Evolutionary conservation across 2,113 vertebrate genomes (phyloP).

Genomic region (Myxocyprinus asiaticus): DNA sequence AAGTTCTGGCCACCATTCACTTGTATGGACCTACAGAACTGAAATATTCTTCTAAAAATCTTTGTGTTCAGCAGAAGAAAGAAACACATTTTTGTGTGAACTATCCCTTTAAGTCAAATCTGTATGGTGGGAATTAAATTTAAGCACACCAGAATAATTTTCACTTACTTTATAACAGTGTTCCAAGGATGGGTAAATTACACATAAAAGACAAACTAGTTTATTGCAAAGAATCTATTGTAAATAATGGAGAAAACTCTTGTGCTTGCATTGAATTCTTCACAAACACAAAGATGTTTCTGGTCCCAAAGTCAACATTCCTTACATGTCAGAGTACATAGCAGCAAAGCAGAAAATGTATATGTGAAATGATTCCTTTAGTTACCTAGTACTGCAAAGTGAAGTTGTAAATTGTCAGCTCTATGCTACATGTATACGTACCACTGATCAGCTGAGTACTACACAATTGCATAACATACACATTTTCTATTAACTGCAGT

Average conservation of each 20-base stretch:
- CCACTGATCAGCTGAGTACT: neutral
- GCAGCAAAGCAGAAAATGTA: neutral
- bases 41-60: too few relatives aligned
- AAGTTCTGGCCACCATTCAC: too few relatives aligned
- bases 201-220: neutral
- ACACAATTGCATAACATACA: slow-evolving; percentile 1
- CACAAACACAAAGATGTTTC: slow-evolving; percentile 21
- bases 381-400: neutral
- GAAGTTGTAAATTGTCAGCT: neutral
- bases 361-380: neutral
- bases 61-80: too few relatives aligned
- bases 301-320: slow-evolving; percentile 30
- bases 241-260: slow-evolving; percentile 10
- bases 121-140: neutral
- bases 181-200: neutral
- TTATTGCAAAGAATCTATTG: slow-evolving; percentile 40
- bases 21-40: too few relatives aligned
- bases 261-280: neutral
- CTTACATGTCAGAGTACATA: neutral
- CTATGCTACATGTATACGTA: neutral
- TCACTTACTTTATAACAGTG: neutral
- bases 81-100: too few relatives aligned
- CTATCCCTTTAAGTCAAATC: neutral
- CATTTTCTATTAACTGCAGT: neutral
- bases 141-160: neutral